phyloP scores from a whole-genome alignment of 2,113 vertebrate species.

The Callipepla squamata region DNA sequence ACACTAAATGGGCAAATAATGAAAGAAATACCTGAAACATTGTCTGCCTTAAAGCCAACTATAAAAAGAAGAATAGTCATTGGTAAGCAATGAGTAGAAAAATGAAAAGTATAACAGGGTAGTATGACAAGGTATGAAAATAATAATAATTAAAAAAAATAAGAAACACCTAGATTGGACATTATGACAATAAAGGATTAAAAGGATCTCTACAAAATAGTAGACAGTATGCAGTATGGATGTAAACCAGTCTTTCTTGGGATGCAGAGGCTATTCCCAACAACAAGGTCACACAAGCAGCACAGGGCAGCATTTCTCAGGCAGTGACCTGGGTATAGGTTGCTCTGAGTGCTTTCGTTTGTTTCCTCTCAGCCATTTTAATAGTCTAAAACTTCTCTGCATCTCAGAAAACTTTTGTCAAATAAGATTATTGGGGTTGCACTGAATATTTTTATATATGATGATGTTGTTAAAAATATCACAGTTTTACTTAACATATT shows the following conservation, averaged over 20 bases:
- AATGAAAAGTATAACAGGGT: not conserved
- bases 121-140: not conserved
- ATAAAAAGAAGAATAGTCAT: not conserved
- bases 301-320: not conserved
- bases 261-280: not conserved
- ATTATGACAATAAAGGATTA: not conserved
- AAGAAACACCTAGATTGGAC: not conserved
- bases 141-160: too few relatives aligned
- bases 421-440: not conserved
- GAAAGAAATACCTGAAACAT: not conserved
- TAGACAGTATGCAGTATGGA: fast-evolving
- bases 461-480: not conserved
- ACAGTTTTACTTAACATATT: not conserved
- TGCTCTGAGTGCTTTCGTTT: not conserved
- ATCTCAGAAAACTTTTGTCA: not conserved
- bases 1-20: not conserved
- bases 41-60: not conserved
- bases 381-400: not conserved
- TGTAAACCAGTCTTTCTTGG: not conserved
- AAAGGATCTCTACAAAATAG: not conserved
- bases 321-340: not conserved
- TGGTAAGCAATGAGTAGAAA: not conserved
- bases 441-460: not conserved
- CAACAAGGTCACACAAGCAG: not conserved
- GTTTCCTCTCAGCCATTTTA: not conserved